Percentiles rank a stretch among this genome's conserved stretches.
Conservation (phyloP, 64 coral and sea anemone species). For the Montipora cactus region DNA sequence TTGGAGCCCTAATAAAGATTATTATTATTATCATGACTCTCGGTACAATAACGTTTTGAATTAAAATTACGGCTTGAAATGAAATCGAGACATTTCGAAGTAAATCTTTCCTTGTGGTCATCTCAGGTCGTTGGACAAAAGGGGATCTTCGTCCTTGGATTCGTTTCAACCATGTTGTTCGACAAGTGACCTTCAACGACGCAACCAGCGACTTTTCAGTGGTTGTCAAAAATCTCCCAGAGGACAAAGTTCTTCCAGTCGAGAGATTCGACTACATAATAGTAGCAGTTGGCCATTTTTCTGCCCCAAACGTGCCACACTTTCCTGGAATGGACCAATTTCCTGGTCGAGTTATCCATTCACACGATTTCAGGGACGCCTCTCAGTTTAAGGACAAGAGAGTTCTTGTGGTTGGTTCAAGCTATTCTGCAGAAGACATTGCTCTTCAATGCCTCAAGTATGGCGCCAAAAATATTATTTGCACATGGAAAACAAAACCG, state of each 20-base stretch:
- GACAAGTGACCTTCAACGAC: constrained; percentile 59
- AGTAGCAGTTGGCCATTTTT: constrained; percentile 60
- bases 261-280: constrained; percentile 70
- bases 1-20: too few species aligned
- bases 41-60: too few species aligned
- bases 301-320: constrained; percentile 42
- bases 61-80: too few species aligned
- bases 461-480: constrained; percentile 59
- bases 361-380: constrained; percentile 52
- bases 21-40: too few species aligned
- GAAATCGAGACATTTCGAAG: too few species aligned
- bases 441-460: constrained; percentile 61
- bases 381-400: constrained; percentile 30
- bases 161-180: constrained; percentile 63
- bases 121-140: constrained; percentile 70
- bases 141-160: constrained; percentile 38
- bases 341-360: constrained; percentile 59
- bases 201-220: constrained; percentile 60
- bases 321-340: constrained; percentile 67
- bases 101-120: neutral
- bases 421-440: constrained; percentile 73
- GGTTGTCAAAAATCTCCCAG: constrained; percentile 42
- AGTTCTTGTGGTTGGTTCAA: constrained; percentile 53
- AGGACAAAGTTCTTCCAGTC: constrained; percentile 44
- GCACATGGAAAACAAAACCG: constrained; percentile 7